Conservation (phyloP, 92 coral and sea anemone genomes). For the Actinostola sp. region DNA sequence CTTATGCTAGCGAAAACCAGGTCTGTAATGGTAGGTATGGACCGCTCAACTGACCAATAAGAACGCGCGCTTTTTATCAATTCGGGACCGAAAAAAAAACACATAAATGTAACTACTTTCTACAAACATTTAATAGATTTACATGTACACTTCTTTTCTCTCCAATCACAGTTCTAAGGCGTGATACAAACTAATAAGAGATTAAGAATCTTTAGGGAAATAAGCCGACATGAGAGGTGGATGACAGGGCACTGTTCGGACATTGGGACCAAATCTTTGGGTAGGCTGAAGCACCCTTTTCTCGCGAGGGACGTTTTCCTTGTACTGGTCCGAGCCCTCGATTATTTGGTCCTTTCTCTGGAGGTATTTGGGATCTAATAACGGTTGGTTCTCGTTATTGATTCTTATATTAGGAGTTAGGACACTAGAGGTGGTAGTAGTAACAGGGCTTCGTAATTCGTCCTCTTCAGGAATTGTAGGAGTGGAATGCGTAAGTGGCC, state of each 20-base stretch:
- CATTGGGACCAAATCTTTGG: conserved; percentile 34
- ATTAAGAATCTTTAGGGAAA: conserved; percentile 52
- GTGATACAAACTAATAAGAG: background rate
- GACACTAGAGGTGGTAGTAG: conserved; percentile 15
- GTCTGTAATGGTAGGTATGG: no score
- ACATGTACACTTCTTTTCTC: no score
- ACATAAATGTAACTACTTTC: no score
- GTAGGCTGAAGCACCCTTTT: conserved; percentile 36
- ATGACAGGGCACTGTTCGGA: conserved; percentile 30
- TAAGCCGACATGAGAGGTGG: conserved; percentile 96
- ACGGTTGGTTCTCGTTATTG: conserved; percentile 73
- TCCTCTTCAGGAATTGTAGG: conserved; percentile 85
- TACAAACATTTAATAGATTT: no score
- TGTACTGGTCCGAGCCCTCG: conserved; percentile 19
- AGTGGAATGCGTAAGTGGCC: conserved; percentile 87
- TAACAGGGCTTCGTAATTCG: conserved; percentile 15
- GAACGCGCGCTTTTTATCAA: no score
- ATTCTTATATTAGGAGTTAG: conserved; percentile 39
- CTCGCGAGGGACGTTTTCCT: conserved; percentile 31
- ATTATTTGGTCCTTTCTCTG: conserved; percentile 54
- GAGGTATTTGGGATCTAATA: conserved; percentile 90
- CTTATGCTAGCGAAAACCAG: no score
- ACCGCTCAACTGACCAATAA: no score
- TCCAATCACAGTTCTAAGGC: background rate
- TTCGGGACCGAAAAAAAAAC: no score